Evolutionary conservation across 2,113 vertebrate species (phyloP).

Genomic region (Dipodomys ordii): DNA sequence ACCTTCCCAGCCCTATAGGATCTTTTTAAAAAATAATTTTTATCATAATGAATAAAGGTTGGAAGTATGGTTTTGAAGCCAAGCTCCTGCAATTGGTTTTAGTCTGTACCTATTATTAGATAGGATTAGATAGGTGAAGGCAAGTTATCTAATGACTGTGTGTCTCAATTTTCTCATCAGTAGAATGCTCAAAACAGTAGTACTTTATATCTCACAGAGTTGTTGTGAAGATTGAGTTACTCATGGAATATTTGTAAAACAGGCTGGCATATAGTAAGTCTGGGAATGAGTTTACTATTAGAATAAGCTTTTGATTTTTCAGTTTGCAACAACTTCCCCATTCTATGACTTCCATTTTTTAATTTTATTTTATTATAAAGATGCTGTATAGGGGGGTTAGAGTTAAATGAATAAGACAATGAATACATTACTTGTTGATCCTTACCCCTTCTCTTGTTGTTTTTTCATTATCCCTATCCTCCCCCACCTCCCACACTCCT

Average conservation of each 20-base stretch:
- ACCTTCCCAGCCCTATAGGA: no score
- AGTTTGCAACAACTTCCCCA: background rate
- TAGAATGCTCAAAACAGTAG: background rate
- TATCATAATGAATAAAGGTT: background rate
- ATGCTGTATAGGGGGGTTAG: no score
- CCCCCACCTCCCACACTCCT: no score
- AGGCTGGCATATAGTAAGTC: background rate
- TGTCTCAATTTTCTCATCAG: background rate
- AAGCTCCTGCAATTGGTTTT: background rate
- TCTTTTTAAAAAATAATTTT: no score
- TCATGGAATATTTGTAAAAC: background rate
- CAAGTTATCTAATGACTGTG: background rate
- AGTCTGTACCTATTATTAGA: background rate
- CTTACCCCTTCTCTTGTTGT: no score
- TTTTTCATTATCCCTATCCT: no score
- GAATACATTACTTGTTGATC: no score
- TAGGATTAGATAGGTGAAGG: background rate
- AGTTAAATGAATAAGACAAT: no score
- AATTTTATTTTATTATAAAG: no score
- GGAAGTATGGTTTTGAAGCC: background rate
- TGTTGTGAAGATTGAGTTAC: background rate
- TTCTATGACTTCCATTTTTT: background rate
- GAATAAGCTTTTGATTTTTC: constrained; percentile 4
- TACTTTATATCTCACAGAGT: background rate
- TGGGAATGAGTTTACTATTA: background rate